Conservation (phyloP, 2,797 vertebrate species). For the Dendrocincla fuliginosa region DNA sequence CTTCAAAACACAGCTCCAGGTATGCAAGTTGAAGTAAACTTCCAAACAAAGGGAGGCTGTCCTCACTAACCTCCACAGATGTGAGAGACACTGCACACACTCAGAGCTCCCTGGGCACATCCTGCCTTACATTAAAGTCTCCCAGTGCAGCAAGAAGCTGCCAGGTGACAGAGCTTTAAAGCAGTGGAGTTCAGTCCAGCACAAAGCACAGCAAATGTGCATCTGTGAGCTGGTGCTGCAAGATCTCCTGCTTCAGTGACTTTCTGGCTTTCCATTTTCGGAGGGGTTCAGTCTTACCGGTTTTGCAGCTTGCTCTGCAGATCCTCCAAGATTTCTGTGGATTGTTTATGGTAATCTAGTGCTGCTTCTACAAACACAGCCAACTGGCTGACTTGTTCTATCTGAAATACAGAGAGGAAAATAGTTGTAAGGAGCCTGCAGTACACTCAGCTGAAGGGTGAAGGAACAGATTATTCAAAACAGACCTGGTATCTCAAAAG, state of each 20-base stretch:
- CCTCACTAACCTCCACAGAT: background rate
- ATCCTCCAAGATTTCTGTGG: constrained; percentile 86
- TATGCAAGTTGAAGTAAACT: background rate
- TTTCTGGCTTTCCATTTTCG: background rate
- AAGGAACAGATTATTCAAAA: constrained; percentile 14
- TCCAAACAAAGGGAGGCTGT: background rate
- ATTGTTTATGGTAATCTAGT: constrained; percentile 88
- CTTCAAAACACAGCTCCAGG: background rate
- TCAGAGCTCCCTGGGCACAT: background rate
- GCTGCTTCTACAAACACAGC: constrained; percentile 86
- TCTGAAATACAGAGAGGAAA: constrained; percentile 72
- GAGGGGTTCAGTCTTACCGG: constrained; percentile 75
- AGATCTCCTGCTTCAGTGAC: background rate
- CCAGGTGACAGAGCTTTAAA: constrained; percentile 27
- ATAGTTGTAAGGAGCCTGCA: background rate
- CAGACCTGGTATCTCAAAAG: constrained; percentile 18
- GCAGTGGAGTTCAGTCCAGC: background rate
- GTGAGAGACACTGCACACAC: background rate
- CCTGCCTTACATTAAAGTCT: background rate
- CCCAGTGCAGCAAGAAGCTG: background rate
- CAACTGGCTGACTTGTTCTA: constrained; percentile 93
- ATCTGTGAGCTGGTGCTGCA: background rate
- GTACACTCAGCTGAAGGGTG: background rate
- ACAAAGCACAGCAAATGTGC: background rate
- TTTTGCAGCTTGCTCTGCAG: constrained; percentile 85